phyloP scores from a whole-genome alignment of 2,888 invertebrate genomes.

The Embidobia sp. region DNA sequence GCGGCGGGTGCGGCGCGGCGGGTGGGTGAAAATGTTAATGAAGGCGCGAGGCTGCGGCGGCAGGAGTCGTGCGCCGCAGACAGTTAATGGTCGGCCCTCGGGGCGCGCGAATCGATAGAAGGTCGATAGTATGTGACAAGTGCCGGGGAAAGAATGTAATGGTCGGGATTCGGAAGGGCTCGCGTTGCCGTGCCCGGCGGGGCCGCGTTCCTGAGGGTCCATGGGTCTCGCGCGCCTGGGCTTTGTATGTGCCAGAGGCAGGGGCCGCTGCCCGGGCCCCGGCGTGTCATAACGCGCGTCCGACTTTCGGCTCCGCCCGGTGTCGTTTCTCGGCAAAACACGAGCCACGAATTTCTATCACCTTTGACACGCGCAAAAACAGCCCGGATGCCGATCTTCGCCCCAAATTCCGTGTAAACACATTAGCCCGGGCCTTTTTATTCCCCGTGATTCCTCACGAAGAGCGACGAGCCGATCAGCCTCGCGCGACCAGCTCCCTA shows the following conservation, averaged over 20 bases:
- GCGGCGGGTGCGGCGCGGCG: too few species aligned
- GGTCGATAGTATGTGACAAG: conserved; percentile 66
- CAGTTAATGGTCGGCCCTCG: conserved; percentile 53
- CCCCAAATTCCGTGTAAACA: conserved; percentile 48
- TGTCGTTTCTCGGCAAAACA: conserved; percentile 58
- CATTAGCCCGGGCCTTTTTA: conserved; percentile 26
- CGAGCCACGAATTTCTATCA: conserved; percentile 61
- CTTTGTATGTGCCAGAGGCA: conserved; percentile 50
- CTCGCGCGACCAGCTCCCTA: too few species aligned
- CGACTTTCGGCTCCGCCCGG: conserved; percentile 30
- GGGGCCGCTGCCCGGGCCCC: conserved; percentile 19
- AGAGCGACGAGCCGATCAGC: too few species aligned
- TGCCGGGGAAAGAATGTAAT: conserved; percentile 63
- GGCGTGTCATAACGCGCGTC: conserved; percentile 52
- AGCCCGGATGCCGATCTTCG: conserved; percentile 6
- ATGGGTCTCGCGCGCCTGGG: conserved; percentile 58
- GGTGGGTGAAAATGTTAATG: conserved; percentile 64
- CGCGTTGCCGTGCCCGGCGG: conserved; percentile 57
- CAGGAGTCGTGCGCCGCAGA: conserved; percentile 43
- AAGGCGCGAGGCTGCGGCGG: conserved; percentile 50
- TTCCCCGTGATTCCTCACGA: neutral
- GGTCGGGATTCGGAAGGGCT: conserved; percentile 56
- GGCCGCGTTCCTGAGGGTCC: conserved; percentile 58
- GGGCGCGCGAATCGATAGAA: conserved; percentile 63
- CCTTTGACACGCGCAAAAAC: conserved; percentile 50